Conservation (phyloP, 2,888 invertebrate species). For the Galerucella pusilla region DNA sequence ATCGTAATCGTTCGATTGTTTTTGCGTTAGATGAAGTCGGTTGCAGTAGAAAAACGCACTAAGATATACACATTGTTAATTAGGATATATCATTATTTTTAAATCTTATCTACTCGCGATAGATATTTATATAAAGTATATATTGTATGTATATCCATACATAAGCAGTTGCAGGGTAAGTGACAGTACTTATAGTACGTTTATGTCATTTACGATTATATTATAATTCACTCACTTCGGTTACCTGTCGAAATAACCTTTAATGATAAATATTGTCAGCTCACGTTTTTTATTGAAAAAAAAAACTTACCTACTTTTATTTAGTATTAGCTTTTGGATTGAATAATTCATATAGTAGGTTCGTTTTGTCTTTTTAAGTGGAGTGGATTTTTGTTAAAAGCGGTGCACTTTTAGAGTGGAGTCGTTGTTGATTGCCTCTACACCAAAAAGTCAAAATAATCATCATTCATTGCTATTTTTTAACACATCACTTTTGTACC, state of each 20-base stretch:
- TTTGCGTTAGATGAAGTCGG: constrained; percentile 50
- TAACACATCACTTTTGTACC: too few relatives aligned
- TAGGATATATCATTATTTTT: constrained; percentile 63
- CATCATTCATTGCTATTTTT: too few relatives aligned
- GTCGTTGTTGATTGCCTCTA: too few relatives aligned
- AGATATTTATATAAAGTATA: constrained; percentile 60
- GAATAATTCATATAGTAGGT: too few relatives aligned
- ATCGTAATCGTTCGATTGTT: constrained; percentile 27
- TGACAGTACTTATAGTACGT: constrained; percentile 56
- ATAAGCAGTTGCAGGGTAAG: constrained; percentile 59
- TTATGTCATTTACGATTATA: constrained; percentile 55
- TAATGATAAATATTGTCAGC: neutral
- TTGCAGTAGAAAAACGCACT: constrained; percentile 61
- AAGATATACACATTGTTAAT: constrained; percentile 60
- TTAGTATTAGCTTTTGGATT: too few relatives aligned
- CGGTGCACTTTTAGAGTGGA: too few relatives aligned
- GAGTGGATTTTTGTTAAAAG: too few relatives aligned
- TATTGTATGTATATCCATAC: constrained; percentile 56
- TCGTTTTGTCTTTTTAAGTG: too few relatives aligned
- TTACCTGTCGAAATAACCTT: constrained; percentile 48
- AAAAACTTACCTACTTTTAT: neutral
- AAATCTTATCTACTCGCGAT: constrained; percentile 61
- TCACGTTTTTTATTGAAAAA: neutral
- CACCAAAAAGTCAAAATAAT: too few relatives aligned
- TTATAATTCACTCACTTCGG: constrained; percentile 51